phyloP scores from a whole-genome alignment of 1,140 invertebrate genomes.

The Luehdorfia chinensis region DNA sequence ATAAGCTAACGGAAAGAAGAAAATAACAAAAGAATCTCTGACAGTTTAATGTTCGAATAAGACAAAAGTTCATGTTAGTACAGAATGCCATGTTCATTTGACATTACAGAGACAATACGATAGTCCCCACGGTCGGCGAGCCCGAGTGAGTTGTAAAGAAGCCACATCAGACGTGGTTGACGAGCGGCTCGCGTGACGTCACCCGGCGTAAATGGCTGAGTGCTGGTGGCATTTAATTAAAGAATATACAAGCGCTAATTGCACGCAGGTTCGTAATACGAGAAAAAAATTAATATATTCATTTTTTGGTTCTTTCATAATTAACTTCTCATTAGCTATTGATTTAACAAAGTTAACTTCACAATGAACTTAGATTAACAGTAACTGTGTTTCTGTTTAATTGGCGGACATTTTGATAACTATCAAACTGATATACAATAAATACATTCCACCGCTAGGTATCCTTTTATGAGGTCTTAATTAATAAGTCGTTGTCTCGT shows the following conservation, averaged over 20 bases:
- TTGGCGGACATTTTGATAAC: no score
- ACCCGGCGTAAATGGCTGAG: conserved; percentile 20
- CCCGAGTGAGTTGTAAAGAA: conserved; percentile 49
- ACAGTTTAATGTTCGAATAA: not conserved
- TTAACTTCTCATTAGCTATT: no score
- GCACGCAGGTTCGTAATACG: conserved; percentile 5
- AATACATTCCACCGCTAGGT: no score
- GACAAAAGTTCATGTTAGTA: not conserved
- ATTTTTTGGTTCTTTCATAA: no score
- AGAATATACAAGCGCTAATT: conserved; percentile 6
- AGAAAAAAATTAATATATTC: no score
- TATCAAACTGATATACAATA: no score
- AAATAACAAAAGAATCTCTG: not conserved
- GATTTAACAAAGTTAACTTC: no score
- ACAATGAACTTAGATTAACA: no score
- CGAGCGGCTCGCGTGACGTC: conserved; percentile 64
- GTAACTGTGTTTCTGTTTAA: no score
- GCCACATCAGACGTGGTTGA: conserved; percentile 42
- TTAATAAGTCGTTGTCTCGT: no score
- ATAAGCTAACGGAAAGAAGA: no score
- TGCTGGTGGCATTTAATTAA: conserved; percentile 5
- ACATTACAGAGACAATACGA: conserved; percentile 22
- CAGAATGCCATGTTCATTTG: conserved; percentile 25
- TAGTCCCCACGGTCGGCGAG: not conserved
- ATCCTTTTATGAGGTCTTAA: no score